Base-by-base conservation (phyloP, 92 coral and sea anemone species). In the Porites evermanni region DNA sequence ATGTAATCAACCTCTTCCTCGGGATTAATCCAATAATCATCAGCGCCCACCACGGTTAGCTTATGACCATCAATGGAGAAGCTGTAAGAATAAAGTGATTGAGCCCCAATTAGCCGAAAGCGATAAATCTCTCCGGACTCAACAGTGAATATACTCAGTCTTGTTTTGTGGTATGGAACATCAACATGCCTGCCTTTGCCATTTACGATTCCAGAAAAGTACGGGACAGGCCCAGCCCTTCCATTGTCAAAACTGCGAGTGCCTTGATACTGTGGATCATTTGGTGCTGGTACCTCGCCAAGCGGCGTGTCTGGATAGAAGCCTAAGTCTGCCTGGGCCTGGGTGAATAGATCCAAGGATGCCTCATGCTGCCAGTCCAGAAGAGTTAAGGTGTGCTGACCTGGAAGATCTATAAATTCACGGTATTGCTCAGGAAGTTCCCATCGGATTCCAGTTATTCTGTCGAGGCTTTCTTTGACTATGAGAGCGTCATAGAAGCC, bases 401-500 rank as follows among this genome's bases (percentile, higher is more conserved):
- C 86, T 63, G 93, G 90, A 1, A 70, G 11, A 64, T 90, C 93
- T 74, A 54, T 58, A 78, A 89, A 85, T 52, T 9, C 53, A 69
- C 11, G 47, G 29, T 24, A 17, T 12, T 10, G 44, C 44, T 50
- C 23, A 10, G 16, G 70, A 18, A 83, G 80, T 53, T 50, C 4
- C 10, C 47, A 12, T 13, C 67, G 26, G n/a, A 83, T 53, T 64
- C 24, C 38, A 2, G 56, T 16, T 66, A 61, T 76, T 50, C 87
- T 88, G 8, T 56, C 21, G 23, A 9, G 24, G 5, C 6, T 68
- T 80, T 80, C 85, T 68, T 53, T 85, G 58, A 92, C 88, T 71
- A 94, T 88, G 10, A 94, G 85, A 0, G 95, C 94, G 13, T 94
- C 98, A 84, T 54, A 94, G 51, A 94, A 63, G 74, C 98, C 98